Evolutionary conservation across 2,888 invertebrate genomes (phyloP), one percentile per base, ranked within the genome.

Genomic region (Diarsia mendica): DNA sequence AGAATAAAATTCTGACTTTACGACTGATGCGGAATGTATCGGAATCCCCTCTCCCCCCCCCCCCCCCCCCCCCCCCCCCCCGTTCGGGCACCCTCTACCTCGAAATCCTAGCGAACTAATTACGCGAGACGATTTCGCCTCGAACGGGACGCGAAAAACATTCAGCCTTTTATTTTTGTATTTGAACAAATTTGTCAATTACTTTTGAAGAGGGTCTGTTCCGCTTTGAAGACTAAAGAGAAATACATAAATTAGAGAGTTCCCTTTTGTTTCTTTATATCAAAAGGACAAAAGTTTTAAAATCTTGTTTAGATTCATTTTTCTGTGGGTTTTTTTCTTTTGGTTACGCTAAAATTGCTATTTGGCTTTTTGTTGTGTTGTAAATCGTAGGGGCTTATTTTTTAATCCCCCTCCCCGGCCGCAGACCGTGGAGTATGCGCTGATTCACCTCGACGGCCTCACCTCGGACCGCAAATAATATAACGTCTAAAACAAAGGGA

Each of bases 401-500:
- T 87, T 85, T 71, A 85, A 81, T 78, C 73, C 71, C 75, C 77
- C 68, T 58, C 64, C 73, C 61, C 20, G 28, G 55, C 44, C 33
- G 28, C 58, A 44, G 44, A 63, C 44, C 63, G 70, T 13, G 20
- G 67, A 79, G 88, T 78, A 81, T 79, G 83, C 79, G 81, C 84
- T 80, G 82, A 85, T 88, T 88, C 89, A 87, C 89, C 88, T 75
- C 85, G 76, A 33, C 66, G 70, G 68, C 80, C 83, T 87, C 90
- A 90, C 91, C 89, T 89, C 88, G 83, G 90, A 90, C 93, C 91
- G 89, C 93, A 93, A 92, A 94, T 93, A 95, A 95, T 93, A 92
- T 92, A 93, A 91, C 88, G 89, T 90, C 91, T 93, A 91, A 95
- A 96, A 95, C 95, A 95, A 96, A 94, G 91, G 86, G 91, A 92